phyloP scores from a whole-genome alignment of 1,140 invertebrate species.

The Lordiphosa clarofinis region DNA sequence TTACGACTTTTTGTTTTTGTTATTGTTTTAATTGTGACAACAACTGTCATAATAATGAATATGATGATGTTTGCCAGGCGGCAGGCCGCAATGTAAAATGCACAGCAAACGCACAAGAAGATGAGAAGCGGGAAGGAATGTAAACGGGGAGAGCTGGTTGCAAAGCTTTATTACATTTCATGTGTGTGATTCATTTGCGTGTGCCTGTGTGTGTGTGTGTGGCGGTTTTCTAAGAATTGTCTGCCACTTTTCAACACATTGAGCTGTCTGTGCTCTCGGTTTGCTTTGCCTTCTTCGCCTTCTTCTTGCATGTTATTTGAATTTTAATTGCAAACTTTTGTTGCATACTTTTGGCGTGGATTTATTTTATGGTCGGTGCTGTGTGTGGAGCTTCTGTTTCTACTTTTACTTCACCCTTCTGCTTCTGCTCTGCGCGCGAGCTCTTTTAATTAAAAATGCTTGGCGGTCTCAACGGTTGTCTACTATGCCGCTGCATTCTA shows the following conservation, averaged over 20 bases:
- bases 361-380: slow-evolving; percentile 63
- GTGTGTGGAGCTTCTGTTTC: slow-evolving; percentile 23
- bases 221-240: slow-evolving; percentile 73
- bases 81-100: slow-evolving; percentile 30
- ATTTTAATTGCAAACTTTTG: slow-evolving; percentile 77
- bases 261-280: slow-evolving; percentile 40
- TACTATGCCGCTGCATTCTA: slow-evolving; percentile 13
- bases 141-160: slow-evolving; percentile 5
- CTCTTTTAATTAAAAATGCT: slow-evolving; percentile 72
- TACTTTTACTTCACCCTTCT: slow-evolving; percentile 2
- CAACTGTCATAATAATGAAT: slow-evolving; percentile 78
- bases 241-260: slow-evolving; percentile 60
- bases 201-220: slow-evolving; percentile 15
- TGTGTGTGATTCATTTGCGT: slow-evolving; percentile 46
- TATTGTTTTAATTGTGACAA: slow-evolving; percentile 78
- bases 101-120: slow-evolving; percentile 27
- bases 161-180: slow-evolving; percentile 75
- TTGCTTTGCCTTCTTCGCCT: neutral
- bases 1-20: slow-evolving; percentile 76
- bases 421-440: neutral
- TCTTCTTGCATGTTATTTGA: slow-evolving; percentile 70
- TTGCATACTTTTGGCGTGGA: slow-evolving; percentile 66
- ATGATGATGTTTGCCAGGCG: slow-evolving; percentile 69
- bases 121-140: neutral
- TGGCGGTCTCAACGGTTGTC: slow-evolving; percentile 26